Evolutionary conservation across 1,140 invertebrate genomes (phyloP).

Genomic region (Drosophila paulistorum): DNA sequence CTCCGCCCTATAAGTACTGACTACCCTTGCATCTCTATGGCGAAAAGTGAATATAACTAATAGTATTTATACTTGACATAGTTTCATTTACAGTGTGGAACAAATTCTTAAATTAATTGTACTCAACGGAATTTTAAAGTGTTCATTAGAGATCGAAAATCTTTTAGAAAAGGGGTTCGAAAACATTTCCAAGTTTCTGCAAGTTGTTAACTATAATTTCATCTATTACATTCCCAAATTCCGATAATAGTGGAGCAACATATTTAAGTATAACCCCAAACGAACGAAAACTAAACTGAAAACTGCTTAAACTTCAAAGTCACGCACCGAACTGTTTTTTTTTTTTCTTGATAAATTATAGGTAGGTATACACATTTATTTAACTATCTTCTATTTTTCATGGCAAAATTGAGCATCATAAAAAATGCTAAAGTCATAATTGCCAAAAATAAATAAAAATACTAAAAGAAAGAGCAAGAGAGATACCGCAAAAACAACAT

Average conservation of each 20-base stretch:
- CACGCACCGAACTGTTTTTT: conserved; percentile 47
- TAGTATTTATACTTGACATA: not conserved
- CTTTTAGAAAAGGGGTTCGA: too few relatives aligned
- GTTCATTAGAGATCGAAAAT: too few relatives aligned
- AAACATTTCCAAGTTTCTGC: too few relatives aligned
- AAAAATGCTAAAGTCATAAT: conserved; percentile 23
- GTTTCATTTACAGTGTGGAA: not conserved
- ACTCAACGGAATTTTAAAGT: too few relatives aligned
- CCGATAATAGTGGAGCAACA: not conserved
- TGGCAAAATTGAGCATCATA: conserved; percentile 28
- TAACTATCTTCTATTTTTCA: conserved; percentile 36
- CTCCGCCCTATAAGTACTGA: not conserved
- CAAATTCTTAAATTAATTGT: too few relatives aligned
- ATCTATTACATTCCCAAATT: too few relatives aligned
- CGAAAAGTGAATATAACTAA: not conserved
- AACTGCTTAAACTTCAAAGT: conserved; percentile 48
- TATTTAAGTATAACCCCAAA: conserved; percentile 6
- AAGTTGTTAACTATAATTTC: too few relatives aligned
- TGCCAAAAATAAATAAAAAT: conserved; percentile 28
- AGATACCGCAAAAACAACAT: conserved; percentile 1
- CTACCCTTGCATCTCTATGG: not conserved
- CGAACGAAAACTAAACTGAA: conserved; percentile 1
- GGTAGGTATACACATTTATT: conserved; percentile 32
- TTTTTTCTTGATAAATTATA: conserved; percentile 28
- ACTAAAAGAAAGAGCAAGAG: not conserved